These are phyloP conservation scores for Colletes collaris DNA, from an alignment of 2,888 invertebrate genomes.

Conservation along the genomic window DNA sequence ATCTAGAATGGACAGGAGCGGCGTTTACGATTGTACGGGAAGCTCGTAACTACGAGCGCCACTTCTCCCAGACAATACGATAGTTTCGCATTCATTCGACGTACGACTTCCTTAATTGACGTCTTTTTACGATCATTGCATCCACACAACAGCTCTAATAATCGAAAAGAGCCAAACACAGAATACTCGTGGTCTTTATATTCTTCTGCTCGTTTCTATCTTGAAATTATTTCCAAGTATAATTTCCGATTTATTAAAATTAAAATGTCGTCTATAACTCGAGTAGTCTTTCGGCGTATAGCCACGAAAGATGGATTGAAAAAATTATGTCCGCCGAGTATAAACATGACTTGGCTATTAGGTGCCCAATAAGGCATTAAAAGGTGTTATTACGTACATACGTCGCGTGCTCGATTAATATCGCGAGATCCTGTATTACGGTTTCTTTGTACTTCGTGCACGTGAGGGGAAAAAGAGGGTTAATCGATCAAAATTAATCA, in stretches of 20 bases:
- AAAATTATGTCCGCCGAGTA: not conserved
- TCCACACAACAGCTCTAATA: constrained; percentile 3
- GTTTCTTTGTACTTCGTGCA: not conserved
- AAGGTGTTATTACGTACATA: constrained; percentile 14
- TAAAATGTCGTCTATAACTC: too few relatives aligned
- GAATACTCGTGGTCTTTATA: not conserved
- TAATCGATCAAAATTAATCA: constrained; percentile 40
- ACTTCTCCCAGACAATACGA: constrained; percentile 9
- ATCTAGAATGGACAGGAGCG: not conserved
- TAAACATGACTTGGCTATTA: not conserved
- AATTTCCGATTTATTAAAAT: too few relatives aligned
- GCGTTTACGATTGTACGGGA: not conserved
- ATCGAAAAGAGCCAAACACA: constrained; percentile 19
- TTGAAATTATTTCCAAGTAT: too few relatives aligned
- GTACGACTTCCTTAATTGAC: constrained; percentile 7
- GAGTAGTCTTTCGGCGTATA: too few relatives aligned
- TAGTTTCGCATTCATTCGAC: constrained; percentile 20
- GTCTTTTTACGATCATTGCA: constrained; percentile 18
- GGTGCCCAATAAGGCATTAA: not conserved
- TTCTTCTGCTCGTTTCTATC: too few relatives aligned
- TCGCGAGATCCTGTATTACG: constrained; percentile 4
- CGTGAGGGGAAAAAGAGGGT: not conserved
- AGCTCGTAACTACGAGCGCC: not conserved
- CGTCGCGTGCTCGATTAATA: constrained; percentile 1
- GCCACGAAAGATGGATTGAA: not conserved